Conservation (phyloP, 2,888 invertebrate genomes). For the Lasioglossum leucozonium region DNA sequence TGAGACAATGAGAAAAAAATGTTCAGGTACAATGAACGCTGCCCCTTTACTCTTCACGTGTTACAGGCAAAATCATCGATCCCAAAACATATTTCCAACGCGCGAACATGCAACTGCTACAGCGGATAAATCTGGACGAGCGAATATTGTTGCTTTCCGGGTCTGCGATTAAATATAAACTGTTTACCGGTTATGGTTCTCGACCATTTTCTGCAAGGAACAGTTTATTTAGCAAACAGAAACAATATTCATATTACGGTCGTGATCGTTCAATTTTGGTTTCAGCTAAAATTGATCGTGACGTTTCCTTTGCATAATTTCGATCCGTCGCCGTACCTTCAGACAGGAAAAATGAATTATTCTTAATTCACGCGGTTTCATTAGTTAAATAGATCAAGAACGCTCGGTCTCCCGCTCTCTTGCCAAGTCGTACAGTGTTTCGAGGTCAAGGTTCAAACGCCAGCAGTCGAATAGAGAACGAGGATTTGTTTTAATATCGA, state of each 20-base stretch:
- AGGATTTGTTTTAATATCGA: constrained; percentile 7
- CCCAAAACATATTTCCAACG: neutral
- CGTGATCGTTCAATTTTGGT: neutral
- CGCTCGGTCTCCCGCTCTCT: neutral
- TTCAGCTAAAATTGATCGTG: neutral
- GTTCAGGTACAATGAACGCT: neutral
- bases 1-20: neutral
- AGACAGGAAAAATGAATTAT: neutral
- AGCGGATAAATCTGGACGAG: neutral
- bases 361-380: neutral
- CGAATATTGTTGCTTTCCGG: neutral
- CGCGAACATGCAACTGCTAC: neutral
- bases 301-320: neutral
- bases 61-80: neutral
- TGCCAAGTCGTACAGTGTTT: neutral
- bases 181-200: neutral
- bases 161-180: constrained; percentile 2
- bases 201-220: neutral
- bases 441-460: constrained; percentile 17
- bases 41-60: neutral
- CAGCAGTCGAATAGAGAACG: neutral
- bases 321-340: neutral
- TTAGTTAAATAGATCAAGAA: constrained; percentile 16
- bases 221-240: neutral
- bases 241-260: neutral